These are phyloP conservation scores for Halichondria panicea DNA, from an alignment of 37 sponge, comb jelly and placozoan species.

Conservation along the genomic window DNA sequence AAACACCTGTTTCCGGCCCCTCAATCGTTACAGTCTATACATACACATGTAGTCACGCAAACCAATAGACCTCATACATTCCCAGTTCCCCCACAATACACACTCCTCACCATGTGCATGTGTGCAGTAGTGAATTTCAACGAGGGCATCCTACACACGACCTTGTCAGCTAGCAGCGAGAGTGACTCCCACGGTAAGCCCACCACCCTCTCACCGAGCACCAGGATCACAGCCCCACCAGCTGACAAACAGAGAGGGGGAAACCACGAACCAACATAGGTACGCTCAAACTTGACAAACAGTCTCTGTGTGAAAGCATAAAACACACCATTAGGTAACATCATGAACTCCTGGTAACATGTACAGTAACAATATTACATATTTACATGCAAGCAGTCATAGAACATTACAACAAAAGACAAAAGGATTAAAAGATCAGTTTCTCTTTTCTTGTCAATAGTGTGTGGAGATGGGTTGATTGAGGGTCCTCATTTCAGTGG, in stretches of 20 bases:
- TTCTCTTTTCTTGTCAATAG: too few species aligned
- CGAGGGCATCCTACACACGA: constrained; percentile 76
- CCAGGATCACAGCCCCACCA: constrained; percentile 14
- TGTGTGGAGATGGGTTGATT: too few species aligned
- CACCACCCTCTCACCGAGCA: constrained; percentile 28
- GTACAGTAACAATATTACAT: too few species aligned
- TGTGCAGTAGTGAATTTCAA: constrained; percentile 59
- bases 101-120: constrained; percentile 26
- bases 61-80: background rate
- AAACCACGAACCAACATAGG: constrained; percentile 16
- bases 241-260: background rate
- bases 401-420: too few species aligned
- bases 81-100: background rate
- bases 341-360: too few species aligned
- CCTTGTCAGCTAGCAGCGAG: constrained; percentile 25
- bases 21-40: too few species aligned
- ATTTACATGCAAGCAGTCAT: too few species aligned
- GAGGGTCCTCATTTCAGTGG: too few species aligned
- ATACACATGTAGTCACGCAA: too few species aligned
- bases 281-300: constrained; percentile 7
- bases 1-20: too few species aligned
- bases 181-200: constrained; percentile 69
- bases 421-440: too few species aligned
- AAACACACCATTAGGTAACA: too few species aligned
- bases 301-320: constrained; percentile 6